Conservation (phyloP, 2,888 invertebrate species). For the Herminia tarsipennalis region DNA sequence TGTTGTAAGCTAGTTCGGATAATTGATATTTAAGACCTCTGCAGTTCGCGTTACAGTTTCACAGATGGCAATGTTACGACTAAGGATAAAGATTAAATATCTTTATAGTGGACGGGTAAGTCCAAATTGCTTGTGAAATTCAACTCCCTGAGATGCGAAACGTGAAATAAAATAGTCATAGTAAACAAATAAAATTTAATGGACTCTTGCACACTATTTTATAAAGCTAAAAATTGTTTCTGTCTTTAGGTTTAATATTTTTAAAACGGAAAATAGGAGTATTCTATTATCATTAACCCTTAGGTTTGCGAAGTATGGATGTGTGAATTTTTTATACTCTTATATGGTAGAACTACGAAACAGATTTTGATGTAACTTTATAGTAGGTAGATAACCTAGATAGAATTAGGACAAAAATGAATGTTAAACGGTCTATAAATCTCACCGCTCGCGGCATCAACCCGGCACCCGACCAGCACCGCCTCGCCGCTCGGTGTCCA, state of each 20-base stretch:
- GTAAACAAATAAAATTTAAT: slow-evolving; percentile 40
- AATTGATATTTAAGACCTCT: background rate
- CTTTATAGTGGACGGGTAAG: slow-evolving; percentile 12
- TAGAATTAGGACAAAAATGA: too few species aligned
- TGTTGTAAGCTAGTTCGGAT: background rate
- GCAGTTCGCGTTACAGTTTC: background rate
- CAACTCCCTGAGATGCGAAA: slow-evolving; percentile 27
- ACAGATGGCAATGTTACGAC: slow-evolving; percentile 3
- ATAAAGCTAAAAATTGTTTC: slow-evolving; percentile 1
- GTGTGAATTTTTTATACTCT: too few species aligned
- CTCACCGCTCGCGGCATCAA: too few species aligned
- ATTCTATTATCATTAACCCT: too few species aligned
- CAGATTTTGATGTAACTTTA: too few species aligned
- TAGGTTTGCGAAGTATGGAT: too few species aligned
- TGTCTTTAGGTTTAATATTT: background rate
- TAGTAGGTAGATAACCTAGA: too few species aligned
- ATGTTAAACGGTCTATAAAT: too few species aligned
- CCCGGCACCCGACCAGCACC: too few species aligned
- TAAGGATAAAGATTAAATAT: slow-evolving; percentile 13
- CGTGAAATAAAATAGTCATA: slow-evolving; percentile 30
- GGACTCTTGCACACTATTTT: slow-evolving; percentile 19
- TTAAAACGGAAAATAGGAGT: too few species aligned
- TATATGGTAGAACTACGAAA: too few species aligned
- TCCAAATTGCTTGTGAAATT: slow-evolving; percentile 36
- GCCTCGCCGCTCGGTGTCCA: too few species aligned